phyloP scores from a whole-genome alignment of 35 echinoderm and acorn worm species.

The Acanthaster planci region DNA sequence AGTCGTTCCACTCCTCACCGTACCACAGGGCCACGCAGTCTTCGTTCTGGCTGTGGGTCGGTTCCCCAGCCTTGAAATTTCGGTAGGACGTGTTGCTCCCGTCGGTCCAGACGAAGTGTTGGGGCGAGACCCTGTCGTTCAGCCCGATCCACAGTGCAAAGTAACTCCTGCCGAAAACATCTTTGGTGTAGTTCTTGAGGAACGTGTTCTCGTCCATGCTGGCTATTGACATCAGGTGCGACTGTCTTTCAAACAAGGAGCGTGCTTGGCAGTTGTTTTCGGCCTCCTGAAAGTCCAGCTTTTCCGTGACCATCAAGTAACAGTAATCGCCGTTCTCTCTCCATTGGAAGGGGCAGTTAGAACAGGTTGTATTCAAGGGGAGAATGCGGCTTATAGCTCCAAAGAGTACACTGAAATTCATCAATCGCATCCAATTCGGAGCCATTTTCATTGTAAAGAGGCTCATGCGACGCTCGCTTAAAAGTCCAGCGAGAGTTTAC shows the following conservation, averaged over 20 bases:
- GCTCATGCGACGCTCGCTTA: too few species aligned
- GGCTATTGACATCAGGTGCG: neutral
- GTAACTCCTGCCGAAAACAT: neutral
- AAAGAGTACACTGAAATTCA: neutral
- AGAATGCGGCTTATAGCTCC: neutral
- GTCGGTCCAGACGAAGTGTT: neutral
- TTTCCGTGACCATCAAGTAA: conserved; percentile 4
- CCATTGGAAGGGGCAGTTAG: neutral
- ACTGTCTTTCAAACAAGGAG: neutral
- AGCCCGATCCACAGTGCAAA: conserved; percentile 11
- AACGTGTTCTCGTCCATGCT: neutral
- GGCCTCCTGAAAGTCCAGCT: neutral
- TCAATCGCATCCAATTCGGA: neutral
- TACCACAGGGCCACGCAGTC: conserved; percentile 12
- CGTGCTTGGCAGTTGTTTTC: neutral
- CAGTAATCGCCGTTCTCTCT: neutral
- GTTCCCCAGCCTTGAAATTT: neutral
- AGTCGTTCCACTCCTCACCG: neutral
- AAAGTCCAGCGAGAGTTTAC: too few species aligned
- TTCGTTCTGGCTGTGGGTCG: neutral
- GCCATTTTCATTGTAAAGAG: too few species aligned
- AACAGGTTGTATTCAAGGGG: neutral
- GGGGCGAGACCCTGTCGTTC: neutral
- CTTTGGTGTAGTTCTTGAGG: conserved; percentile 1
- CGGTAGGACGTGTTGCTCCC: neutral